These are phyloP conservation scores for Ericerus pela DNA, from an alignment of 1,140 invertebrate genomes.

Conservation along the genomic window DNA sequence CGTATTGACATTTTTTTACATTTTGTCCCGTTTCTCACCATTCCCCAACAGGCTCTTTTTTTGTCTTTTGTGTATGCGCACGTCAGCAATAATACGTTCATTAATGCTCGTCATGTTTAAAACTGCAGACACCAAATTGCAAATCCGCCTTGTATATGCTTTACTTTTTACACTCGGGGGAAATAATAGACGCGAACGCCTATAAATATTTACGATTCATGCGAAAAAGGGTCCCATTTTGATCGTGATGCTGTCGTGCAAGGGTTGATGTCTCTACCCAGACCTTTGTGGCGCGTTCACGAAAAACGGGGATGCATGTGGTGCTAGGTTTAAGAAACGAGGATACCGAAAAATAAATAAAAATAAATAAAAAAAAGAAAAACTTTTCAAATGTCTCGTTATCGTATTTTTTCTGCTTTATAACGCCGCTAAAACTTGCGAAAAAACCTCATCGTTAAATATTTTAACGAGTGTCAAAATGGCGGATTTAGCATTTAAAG, in stretches of 20 bases:
- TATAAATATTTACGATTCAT: constrained; percentile 7
- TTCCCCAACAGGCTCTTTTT: background rate
- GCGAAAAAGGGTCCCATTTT: constrained; percentile 4
- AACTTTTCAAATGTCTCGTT: constrained; percentile 5
- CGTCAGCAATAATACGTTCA: constrained; percentile 4
- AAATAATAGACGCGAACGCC: constrained; percentile 10
- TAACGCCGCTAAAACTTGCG: background rate
- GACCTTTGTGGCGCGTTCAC: too few species aligned
- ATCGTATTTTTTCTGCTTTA: constrained; percentile 4
- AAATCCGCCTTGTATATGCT: constrained; percentile 4
- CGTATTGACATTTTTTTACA: background rate
- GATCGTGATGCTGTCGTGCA: too few species aligned
- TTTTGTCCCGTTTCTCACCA: background rate
- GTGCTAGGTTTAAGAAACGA: background rate
- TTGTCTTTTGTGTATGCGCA: background rate
- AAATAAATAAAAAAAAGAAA: too few species aligned
- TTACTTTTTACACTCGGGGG: constrained; percentile 3
- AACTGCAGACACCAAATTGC: constrained; percentile 7
- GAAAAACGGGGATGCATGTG: background rate
- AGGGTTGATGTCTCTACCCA: too few species aligned
- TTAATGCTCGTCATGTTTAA: constrained; percentile 9
- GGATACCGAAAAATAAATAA: too few species aligned
- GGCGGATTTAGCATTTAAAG: too few species aligned
- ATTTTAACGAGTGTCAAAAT: constrained; percentile 9
- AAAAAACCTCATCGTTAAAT: constrained; percentile 4